These are phyloP conservation scores for Eumeta japonica DNA, from an alignment of 1,140 invertebrate species.

Conservation along the genomic window DNA sequence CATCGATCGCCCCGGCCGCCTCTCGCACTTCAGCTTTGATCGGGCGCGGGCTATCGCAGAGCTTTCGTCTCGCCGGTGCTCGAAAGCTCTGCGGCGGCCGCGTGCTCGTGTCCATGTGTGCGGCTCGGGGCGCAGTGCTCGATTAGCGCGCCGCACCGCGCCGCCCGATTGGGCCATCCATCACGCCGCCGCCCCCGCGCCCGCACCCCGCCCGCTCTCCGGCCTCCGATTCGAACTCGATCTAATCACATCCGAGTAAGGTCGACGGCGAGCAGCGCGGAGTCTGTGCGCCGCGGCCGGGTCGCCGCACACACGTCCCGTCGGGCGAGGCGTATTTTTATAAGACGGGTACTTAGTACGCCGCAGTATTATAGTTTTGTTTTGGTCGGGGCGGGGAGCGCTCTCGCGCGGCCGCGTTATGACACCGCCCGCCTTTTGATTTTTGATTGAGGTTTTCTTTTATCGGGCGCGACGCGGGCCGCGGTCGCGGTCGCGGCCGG, in stretches of 20 bases:
- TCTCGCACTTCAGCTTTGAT: too few species aligned
- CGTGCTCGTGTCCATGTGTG: slow-evolving; percentile 18
- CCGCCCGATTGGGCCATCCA: slow-evolving; percentile 56
- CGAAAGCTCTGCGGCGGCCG: slow-evolving; percentile 3
- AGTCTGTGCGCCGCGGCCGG: slow-evolving; percentile 9
- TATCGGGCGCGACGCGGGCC: slow-evolving; percentile 36
- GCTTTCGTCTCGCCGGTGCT: too few species aligned
- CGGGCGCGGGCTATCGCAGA: too few species aligned
- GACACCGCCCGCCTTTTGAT: slow-evolving; percentile 45
- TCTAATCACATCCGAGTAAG: too few species aligned
- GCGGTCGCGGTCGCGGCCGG: slow-evolving; percentile 43
- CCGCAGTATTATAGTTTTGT: slow-evolving; percentile 51
- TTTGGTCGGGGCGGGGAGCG: too few species aligned
- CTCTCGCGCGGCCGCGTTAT: slow-evolving; percentile 48
- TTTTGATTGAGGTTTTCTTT: slow-evolving; percentile 53
- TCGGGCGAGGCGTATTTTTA: slow-evolving; percentile 47
- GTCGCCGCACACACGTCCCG: slow-evolving; percentile 43
- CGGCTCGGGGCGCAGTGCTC: slow-evolving; percentile 38
- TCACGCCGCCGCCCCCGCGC: slow-evolving; percentile 34
- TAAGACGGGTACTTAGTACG: slow-evolving; percentile 52
- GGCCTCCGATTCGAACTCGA: slow-evolving; percentile 1
- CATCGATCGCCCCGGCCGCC: too few species aligned
- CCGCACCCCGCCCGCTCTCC: slow-evolving; percentile 11
- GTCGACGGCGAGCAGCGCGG: slow-evolving; percentile 7
- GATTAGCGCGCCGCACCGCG: slow-evolving; percentile 47